A percentile compares a stretch with the other conserved stretches of the same genome.
These are phyloP conservation scores for Trinectes maculatus DNA, from an alignment of 2,113 vertebrate genomes.

Conservation along the genomic window DNA sequence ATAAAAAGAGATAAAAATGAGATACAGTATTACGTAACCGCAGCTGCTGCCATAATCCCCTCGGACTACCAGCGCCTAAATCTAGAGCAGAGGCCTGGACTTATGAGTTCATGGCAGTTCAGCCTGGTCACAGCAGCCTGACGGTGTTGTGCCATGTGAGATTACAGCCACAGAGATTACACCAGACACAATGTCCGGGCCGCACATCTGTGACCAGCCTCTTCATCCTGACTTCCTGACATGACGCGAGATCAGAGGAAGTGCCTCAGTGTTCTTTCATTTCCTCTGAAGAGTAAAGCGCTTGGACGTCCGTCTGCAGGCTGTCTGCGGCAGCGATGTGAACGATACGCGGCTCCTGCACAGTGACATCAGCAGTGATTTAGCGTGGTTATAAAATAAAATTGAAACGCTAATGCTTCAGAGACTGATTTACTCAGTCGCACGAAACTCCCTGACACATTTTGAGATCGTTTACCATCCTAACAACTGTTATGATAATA, in stretches of 20 bases:
- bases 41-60: constrained; percentile 61
- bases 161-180: constrained; percentile 55
- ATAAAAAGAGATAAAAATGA: too few species aligned
- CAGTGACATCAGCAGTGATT: constrained; percentile 24
- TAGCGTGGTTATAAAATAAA: constrained; percentile 10
- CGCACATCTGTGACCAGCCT: constrained; percentile 55
- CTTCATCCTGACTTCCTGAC: constrained; percentile 31
- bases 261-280: constrained; percentile 49
- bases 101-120: constrained; percentile 75
- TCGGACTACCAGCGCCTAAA: constrained; percentile 64
- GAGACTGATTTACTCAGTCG: constrained; percentile 1
- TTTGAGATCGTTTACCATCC: constrained; percentile 10
- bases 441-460: not conserved
- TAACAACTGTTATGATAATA: constrained; percentile 3
- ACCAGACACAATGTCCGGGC: not conserved
- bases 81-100: constrained; percentile 48
- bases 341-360: constrained; percentile 12
- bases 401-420: not conserved
- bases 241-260: constrained; percentile 41
- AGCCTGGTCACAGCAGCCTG: constrained; percentile 37
- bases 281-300: constrained; percentile 46
- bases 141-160: constrained; percentile 26
- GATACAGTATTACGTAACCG: constrained; percentile 56
- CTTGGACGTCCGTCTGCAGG: constrained; percentile 22
- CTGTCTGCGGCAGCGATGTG: constrained; percentile 3